phyloP scores from a whole-genome alignment of 2,113 vertebrate species.

The Colius striatus region DNA sequence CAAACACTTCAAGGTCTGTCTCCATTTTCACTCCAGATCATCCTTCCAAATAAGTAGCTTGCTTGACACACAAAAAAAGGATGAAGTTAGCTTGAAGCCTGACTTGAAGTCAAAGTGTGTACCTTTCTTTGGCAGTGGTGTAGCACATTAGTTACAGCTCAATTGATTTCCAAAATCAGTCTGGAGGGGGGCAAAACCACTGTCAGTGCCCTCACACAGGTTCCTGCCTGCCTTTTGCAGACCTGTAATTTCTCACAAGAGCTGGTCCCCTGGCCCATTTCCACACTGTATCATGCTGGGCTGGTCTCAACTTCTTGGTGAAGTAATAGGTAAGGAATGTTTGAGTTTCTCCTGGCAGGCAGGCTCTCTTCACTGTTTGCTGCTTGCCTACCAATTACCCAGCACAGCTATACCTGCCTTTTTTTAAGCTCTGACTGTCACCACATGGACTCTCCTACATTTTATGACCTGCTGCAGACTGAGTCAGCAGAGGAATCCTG shows the following conservation, averaged over 20 bases:
- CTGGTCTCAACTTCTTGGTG: neutral
- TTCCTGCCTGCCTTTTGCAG: neutral
- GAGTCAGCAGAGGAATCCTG: neutral
- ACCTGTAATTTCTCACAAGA: accelerated
- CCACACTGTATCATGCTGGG: neutral
- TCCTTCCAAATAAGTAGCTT: constrained; percentile 4
- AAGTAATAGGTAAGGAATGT: constrained; percentile 4
- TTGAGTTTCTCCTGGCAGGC: neutral
- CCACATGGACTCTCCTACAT: neutral
- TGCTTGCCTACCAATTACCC: neutral
- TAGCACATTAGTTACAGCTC: neutral
- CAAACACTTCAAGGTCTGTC: neutral
- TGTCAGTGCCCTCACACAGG: accelerated
- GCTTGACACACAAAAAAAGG: neutral
- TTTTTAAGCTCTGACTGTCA: neutral
- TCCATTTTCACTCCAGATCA: neutral
- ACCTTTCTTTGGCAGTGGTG: neutral
- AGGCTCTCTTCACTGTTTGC: neutral
- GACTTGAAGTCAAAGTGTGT: neutral
- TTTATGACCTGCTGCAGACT: neutral
- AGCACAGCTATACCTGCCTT: neutral
- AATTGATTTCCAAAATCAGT: neutral
- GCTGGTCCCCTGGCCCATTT: neutral
- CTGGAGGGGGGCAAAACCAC: neutral
- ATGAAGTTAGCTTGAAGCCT: neutral